Conservation (phyloP, 1,140 invertebrate genomes). For the Nymphalis io region DNA sequence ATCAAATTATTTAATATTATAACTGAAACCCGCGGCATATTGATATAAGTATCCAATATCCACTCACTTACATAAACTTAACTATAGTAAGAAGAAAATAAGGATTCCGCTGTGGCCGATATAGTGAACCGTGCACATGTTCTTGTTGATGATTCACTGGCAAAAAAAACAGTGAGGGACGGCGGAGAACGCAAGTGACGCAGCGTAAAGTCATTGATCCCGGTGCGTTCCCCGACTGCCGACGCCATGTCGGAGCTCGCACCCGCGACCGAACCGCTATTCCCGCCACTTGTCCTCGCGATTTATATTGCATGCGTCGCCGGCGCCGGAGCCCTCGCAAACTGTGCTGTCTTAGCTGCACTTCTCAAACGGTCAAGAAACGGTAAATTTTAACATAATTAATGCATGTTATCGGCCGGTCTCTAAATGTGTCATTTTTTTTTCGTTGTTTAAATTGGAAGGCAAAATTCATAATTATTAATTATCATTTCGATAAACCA, state of each 20-base stretch:
- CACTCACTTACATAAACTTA: neutral
- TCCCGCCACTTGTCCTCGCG: slow-evolving; percentile 62
- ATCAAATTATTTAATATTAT: neutral
- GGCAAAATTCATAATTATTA: too few relatives aligned
- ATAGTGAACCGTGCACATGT: slow-evolving; percentile 57
- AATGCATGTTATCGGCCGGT: slow-evolving; percentile 8
- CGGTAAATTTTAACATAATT: slow-evolving; percentile 52
- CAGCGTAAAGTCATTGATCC: slow-evolving; percentile 73
- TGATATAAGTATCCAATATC: neutral
- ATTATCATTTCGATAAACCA: too few relatives aligned
- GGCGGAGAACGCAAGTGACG: slow-evolving; percentile 71
- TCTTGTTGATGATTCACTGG: slow-evolving; percentile 67
- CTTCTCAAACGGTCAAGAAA: slow-evolving; percentile 60
- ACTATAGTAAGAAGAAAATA: slow-evolving; percentile 3
- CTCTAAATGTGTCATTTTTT: neutral
- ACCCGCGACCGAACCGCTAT: slow-evolving; percentile 48
- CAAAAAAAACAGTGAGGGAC: slow-evolving; percentile 65
- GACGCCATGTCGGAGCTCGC: slow-evolving; percentile 65
- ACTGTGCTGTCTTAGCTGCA: slow-evolving; percentile 64
- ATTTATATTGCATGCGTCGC: slow-evolving; percentile 60
- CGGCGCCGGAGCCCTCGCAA: slow-evolving; percentile 62
- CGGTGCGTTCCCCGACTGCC: slow-evolving; percentile 62
- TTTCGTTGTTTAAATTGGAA: neutral
- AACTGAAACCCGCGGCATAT: neutral
- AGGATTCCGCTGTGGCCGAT: slow-evolving; percentile 21